A percentile compares a stretch with the other conserved stretches of the same genome.
Evolutionary conservation across 2,888 invertebrate species (phyloP).

Genomic region (Fragum fragum): DNA sequence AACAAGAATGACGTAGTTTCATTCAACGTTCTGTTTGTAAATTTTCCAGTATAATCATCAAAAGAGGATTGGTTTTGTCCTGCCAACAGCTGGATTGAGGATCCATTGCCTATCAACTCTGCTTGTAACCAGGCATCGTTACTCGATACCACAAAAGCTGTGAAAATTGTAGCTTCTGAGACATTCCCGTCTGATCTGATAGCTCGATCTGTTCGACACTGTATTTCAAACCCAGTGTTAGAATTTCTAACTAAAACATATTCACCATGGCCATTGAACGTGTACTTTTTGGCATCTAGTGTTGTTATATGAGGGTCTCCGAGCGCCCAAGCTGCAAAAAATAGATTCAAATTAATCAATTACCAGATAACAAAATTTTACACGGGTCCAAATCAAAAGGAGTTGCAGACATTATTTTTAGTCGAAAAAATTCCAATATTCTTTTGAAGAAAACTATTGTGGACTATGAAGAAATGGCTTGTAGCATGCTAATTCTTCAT

Average conservation of each 20-base stretch:
- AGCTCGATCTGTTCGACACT: conserved; percentile 49
- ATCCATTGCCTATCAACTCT: conserved; percentile 40
- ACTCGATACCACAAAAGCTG: conserved; percentile 47
- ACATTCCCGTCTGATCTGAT: conserved; percentile 29
- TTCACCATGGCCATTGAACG: conserved; percentile 64
- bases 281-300: conserved; percentile 48
- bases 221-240: conserved; percentile 35
- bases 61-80: conserved; percentile 5
- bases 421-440: too few species aligned
- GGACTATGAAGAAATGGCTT: too few species aligned
- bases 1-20: neutral
- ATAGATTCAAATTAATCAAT: neutral
- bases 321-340: conserved; percentile 36
- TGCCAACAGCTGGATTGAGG: conserved; percentile 13
- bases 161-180: conserved; percentile 58
- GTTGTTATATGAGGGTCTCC: conserved; percentile 63
- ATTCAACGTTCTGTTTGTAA: conserved; percentile 11
- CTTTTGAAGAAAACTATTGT: too few species aligned
- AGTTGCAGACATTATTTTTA: too few species aligned
- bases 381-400: too few species aligned
- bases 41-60: conserved; percentile 33
- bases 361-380: too few species aligned
- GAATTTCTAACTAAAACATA: conserved; percentile 40
- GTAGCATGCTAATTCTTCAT: too few species aligned
- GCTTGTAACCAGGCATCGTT: conserved; percentile 51